These are phyloP conservation scores for Phthorimaea operculella DNA, from an alignment of 1,140 invertebrate species.

Conservation along the genomic window DNA sequence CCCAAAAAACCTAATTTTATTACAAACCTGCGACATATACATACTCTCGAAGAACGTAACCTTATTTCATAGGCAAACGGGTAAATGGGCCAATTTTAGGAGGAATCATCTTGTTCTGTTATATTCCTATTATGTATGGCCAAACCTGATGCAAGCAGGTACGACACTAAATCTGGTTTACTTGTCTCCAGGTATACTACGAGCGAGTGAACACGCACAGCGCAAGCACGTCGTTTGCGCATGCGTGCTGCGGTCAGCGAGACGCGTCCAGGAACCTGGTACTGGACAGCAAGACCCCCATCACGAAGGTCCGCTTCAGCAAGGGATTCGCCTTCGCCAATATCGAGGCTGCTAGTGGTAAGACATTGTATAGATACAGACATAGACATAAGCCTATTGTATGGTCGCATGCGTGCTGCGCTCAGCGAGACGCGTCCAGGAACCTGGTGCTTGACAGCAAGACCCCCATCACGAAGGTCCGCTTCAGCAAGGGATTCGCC, in stretches of 20 bases:
- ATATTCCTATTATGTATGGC: no score
- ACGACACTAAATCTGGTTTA: not conserved
- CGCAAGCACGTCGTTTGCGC: slow-evolving; percentile 81
- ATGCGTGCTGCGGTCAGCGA: slow-evolving; percentile 81
- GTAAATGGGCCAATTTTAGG: no score
- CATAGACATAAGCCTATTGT: no score
- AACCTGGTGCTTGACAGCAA: slow-evolving; percentile 74
- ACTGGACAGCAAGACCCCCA: slow-evolving; percentile 75
- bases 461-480: slow-evolving; percentile 80
- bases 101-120: no score
- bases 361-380: no score
- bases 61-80: no score
- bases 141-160: no score
- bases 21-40: no score
- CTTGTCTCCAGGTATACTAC: slow-evolving; percentile 77
- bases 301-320: slow-evolving; percentile 81
- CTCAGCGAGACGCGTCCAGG: slow-evolving; percentile 84
- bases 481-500: slow-evolving; percentile 84
- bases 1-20: no score
- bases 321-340: slow-evolving; percentile 88
- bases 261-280: slow-evolving; percentile 82
- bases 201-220: slow-evolving; percentile 86
- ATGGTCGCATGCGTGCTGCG: slow-evolving; percentile 81
- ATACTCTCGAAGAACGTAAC: no score
- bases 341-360: slow-evolving; percentile 76